Percentiles rank a stretch among this genome's conserved stretches.
Conservation (phyloP, 2,888 invertebrate genomes). For the Trissolcus japonicus region DNA sequence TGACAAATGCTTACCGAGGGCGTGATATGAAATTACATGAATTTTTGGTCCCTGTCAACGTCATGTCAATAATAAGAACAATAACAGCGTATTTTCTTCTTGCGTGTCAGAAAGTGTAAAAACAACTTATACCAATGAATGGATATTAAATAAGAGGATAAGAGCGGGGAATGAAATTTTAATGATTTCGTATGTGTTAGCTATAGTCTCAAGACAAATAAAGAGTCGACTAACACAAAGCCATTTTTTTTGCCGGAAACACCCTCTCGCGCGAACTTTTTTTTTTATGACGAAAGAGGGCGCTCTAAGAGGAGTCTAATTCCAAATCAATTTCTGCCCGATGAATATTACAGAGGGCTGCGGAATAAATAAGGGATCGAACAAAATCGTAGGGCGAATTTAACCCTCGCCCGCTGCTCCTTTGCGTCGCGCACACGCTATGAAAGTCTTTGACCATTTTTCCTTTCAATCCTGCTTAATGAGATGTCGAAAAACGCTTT, state of each 20-base stretch:
- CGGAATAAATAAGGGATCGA: conserved; percentile 72
- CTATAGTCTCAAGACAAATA: conserved; percentile 55
- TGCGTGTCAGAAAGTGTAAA: no score
- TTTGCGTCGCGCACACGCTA: conserved; percentile 27
- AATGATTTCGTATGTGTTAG: conserved; percentile 45
- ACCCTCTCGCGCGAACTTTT: conserved; percentile 50
- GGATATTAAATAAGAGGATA: conserved; percentile 32
- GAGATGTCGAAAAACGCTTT: conserved; percentile 57
- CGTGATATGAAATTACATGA: conserved; percentile 3
- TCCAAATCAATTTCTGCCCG: conserved; percentile 73
- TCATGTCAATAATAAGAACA: conserved; percentile 10
- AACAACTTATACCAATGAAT: conserved; percentile 1
- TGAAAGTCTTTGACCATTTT: conserved; percentile 52
- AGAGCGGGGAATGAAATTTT: conserved; percentile 44
- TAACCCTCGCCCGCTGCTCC: conserved; percentile 55
- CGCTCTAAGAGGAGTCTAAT: conserved; percentile 68
- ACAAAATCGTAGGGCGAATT: conserved; percentile 53
- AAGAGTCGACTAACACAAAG: conserved; percentile 53
- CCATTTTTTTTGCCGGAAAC: conserved; percentile 60
- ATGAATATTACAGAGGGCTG: conserved; percentile 73
- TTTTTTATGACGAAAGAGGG: conserved; percentile 54
- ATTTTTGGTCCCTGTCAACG: not conserved
- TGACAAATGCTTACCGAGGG: conserved; percentile 13
- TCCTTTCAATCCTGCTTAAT: conserved; percentile 52
- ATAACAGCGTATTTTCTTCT: conserved; percentile 13